Conservation (phyloP, 1,140 invertebrate genomes). For the Drosophila navojoa region DNA sequence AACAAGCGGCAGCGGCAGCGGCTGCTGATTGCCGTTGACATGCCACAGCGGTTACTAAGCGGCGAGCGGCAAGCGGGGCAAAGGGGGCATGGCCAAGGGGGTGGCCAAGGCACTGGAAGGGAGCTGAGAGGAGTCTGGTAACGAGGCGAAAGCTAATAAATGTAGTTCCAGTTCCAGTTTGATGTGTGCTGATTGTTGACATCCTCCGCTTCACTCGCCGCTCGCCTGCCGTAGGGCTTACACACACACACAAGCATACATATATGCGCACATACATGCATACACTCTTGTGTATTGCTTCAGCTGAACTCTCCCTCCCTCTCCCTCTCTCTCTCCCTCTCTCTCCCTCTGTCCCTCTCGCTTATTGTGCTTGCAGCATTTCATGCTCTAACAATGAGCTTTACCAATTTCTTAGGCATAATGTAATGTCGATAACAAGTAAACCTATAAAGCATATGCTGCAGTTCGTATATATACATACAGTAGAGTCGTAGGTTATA, state of each 20-base stretch:
- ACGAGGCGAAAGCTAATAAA: constrained; percentile 66
- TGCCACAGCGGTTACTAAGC: constrained; percentile 13
- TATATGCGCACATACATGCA: background rate
- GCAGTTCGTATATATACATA: too few relatives aligned
- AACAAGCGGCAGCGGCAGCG: constrained; percentile 8
- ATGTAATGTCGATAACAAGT: too few relatives aligned
- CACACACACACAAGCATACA: background rate
- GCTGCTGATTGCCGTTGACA: constrained; percentile 52
- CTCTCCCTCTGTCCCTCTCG: too few relatives aligned
- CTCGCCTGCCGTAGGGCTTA: background rate
- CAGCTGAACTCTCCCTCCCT: constrained; percentile 3
- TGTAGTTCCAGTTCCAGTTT: constrained; percentile 63
- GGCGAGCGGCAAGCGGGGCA: background rate
- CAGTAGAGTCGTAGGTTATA: too few relatives aligned
- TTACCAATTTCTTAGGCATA: too few relatives aligned
- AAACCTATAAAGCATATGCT: too few relatives aligned
- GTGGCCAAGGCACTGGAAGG: background rate
- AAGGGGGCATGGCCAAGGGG: too few relatives aligned
- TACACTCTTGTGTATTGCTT: background rate
- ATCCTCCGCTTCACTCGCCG: too few relatives aligned
- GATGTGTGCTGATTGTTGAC: constrained; percentile 35
- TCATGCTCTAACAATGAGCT: background rate
- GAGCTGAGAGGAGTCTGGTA: background rate
- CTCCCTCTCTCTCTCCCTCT: too few relatives aligned
- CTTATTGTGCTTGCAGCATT: constrained; percentile 29